phyloP scores from a whole-genome alignment of 92 coral and sea anemone genomes.

The Phenganax subtilis region DNA sequence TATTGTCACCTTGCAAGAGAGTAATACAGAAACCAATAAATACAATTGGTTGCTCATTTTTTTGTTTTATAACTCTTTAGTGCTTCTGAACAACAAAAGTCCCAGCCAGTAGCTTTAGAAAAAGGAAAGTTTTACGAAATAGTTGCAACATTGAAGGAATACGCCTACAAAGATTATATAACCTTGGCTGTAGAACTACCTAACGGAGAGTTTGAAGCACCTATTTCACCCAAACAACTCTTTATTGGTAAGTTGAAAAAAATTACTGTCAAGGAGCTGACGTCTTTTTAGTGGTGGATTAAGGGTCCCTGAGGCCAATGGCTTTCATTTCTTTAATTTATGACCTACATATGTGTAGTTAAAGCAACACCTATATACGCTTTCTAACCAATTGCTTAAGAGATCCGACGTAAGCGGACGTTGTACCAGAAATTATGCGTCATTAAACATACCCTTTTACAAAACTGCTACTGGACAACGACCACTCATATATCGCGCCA shows the following conservation, averaged over 20 bases:
- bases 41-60: not conserved
- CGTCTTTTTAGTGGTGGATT: not conserved
- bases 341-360: no score
- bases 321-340: not conserved
- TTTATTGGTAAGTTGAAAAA: conserved; percentile 18
- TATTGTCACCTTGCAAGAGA: not conserved
- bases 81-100: conserved; percentile 1
- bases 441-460: no score
- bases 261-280: not conserved
- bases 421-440: no score
- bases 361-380: no score
- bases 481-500: no score
- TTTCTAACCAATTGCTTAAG: no score
- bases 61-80: not conserved
- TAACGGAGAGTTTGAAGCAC: conserved; percentile 6
- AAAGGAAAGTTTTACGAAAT: conserved; percentile 18
- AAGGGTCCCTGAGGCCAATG: no score
- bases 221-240: conserved; percentile 13
- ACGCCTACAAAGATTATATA: not conserved
- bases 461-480: no score
- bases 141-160: conserved; percentile 20
- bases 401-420: no score
- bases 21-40: not conserved
- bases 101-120: not conserved
- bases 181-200: conserved; percentile 10